Evolutionary conservation across 2,113 vertebrate genomes (phyloP), one percentile per base, ranked within the genome.

Genomic region (Onychorhynchus coronatus): DNA sequence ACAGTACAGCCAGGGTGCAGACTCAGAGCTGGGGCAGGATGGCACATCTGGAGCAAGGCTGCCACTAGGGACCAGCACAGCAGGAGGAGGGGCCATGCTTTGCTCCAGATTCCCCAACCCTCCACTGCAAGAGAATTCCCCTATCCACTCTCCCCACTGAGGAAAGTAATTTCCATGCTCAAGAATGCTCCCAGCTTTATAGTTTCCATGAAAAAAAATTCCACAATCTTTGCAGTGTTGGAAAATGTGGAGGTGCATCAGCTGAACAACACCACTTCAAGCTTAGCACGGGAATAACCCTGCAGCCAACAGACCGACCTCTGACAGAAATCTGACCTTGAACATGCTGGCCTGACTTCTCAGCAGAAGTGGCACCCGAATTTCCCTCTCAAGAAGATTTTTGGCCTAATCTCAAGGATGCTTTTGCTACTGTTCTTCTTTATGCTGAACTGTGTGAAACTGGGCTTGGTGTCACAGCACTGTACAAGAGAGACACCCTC

Each of bases 211-310:
- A 50, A 44, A 55, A 70, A 83, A 83, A 35, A 31, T 55, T 24
- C 27, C 2, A 0, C 1, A 2, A 9, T 35, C 37, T 70, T 23
- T 30, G 35, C 3, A 8, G 33, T 46, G 77, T 53, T 0, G 0
- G 21, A 14, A 0, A 0, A 74, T 55, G 77, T 55, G 35, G 28
- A 80, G 35, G 35, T 44, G 55, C 2, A 7, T 33, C 41, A 11
- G 5, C 28, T 61, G 56, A 27, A 53, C 42, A 46, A 50, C 75
- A 31, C 30, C 30, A 44, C 58, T 87, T 93, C 58, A 65, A 49
- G n/a, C 42, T 72, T 33, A 59, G 18, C 0, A 0, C 42, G 42
- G 50, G 47, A n/a, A 62, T 72, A 2, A 3, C 28, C 53, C 52
- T 49, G 49, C 79, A 74, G 79, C 21, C 68, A 76, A 27, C 4